phyloP scores from a whole-genome alignment of 2,113 vertebrate genomes.

The Ranitomeya variabilis region DNA sequence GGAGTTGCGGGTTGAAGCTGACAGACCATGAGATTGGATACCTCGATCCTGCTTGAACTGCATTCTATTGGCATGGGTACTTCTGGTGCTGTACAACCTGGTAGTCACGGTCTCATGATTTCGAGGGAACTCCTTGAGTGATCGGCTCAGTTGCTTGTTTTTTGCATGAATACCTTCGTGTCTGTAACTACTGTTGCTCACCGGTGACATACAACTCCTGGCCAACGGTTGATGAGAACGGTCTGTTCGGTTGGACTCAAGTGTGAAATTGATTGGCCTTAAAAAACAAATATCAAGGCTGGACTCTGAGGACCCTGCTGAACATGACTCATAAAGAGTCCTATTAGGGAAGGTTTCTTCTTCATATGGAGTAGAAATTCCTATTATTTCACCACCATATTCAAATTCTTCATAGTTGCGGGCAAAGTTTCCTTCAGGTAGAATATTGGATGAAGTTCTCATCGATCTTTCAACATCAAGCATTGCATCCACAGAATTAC shows the following conservation, averaged over 20 bases:
- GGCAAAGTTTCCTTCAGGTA: slow-evolving; percentile 72
- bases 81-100: slow-evolving; percentile 77
- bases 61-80: slow-evolving; percentile 76
- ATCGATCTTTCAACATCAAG: slow-evolving; percentile 70
- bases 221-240: slow-evolving; percentile 73
- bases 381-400: slow-evolving; percentile 76
- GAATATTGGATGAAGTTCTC: slow-evolving; percentile 74
- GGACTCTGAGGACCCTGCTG: slow-evolving; percentile 87
- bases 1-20: slow-evolving; percentile 72
- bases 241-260: slow-evolving; percentile 77
- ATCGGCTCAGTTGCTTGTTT: slow-evolving; percentile 92
- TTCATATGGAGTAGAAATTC: slow-evolving; percentile 77
- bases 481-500: slow-evolving; percentile 65
- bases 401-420: slow-evolving; percentile 78
- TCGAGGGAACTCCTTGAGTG: slow-evolving; percentile 88
- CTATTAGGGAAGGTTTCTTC: slow-evolving; percentile 79
- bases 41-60: slow-evolving; percentile 84
- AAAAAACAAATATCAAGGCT: slow-evolving; percentile 94
- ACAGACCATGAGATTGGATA: slow-evolving; percentile 73
- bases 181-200: slow-evolving; percentile 76
- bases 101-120: slow-evolving; percentile 71
- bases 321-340: slow-evolving; percentile 83
- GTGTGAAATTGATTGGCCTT: slow-evolving; percentile 80
- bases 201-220: slow-evolving; percentile 75
- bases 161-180: slow-evolving; percentile 82